Conservation (phyloP, 2,797 vertebrate genomes). For the Spinus olivaceus region DNA sequence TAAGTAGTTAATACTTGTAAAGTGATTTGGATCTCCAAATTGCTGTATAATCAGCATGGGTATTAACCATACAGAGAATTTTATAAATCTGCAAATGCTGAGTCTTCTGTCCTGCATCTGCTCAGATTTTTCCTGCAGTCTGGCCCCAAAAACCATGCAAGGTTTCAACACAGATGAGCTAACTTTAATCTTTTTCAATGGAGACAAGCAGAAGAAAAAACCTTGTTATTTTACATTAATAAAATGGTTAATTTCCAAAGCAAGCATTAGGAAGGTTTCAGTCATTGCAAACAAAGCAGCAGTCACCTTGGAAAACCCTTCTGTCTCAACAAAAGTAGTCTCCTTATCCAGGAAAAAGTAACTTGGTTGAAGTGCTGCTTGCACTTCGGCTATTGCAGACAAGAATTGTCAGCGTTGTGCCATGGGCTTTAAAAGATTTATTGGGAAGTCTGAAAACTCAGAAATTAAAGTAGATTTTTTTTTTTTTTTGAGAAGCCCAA, state of each 20-base stretch:
- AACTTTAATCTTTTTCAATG: neutral
- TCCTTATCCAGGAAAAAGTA: neutral
- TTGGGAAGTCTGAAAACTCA: neutral
- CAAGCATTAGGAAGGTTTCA: neutral
- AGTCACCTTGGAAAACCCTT: neutral
- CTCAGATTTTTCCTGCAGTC: neutral
- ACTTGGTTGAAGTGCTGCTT: neutral
- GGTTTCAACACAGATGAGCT: neutral
- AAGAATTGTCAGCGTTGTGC: neutral
- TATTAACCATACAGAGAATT: conserved; percentile 30
- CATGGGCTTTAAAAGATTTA: neutral
- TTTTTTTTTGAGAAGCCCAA: neutral
- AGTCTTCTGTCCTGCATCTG: conserved; percentile 7
- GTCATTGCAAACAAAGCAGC: neutral
- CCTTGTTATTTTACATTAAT: neutral
- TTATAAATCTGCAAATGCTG: neutral
- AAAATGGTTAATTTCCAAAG: neutral
- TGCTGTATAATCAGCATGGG: conserved; percentile 22
- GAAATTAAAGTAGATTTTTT: neutral
- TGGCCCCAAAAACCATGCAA: neutral
- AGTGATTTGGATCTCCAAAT: conserved; percentile 44
- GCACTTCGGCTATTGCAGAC: neutral
- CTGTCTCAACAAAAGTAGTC: neutral
- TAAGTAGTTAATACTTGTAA: conserved; percentile 49
- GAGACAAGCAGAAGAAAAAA: neutral